These are phyloP conservation scores for Deilephila elpenor DNA, from an alignment of 2,888 invertebrate genomes.

Conservation along the genomic window DNA sequence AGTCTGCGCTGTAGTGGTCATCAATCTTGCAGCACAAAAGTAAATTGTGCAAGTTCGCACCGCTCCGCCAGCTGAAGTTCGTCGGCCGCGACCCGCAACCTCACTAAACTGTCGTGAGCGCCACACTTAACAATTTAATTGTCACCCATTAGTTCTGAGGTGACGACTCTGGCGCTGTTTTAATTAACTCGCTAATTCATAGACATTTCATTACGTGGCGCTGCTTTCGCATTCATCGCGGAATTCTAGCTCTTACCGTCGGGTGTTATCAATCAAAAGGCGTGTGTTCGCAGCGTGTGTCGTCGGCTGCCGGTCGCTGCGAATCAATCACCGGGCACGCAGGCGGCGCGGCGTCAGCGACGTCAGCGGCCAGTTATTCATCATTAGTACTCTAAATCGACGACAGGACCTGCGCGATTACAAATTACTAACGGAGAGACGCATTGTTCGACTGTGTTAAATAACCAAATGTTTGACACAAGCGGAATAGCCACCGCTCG, in stretches of 20 bases:
- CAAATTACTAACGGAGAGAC: slow-evolving; percentile 63
- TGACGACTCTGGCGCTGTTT: slow-evolving; percentile 68
- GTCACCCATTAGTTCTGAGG: slow-evolving; percentile 77
- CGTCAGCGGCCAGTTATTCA: slow-evolving; percentile 61
- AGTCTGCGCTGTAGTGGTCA: slow-evolving; percentile 75
- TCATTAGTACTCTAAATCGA: slow-evolving; percentile 55
- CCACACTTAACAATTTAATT: slow-evolving; percentile 81
- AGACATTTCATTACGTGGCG: slow-evolving; percentile 67
- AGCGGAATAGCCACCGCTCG: slow-evolving; percentile 58
- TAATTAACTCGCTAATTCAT: slow-evolving; percentile 73
- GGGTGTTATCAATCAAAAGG: slow-evolving; percentile 66
- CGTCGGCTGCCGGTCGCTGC: slow-evolving; percentile 64
- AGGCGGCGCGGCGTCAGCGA: slow-evolving; percentile 46
- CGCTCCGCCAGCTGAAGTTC: slow-evolving; percentile 60
- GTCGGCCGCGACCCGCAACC: slow-evolving; percentile 76
- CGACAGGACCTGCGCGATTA: slow-evolving; percentile 62
- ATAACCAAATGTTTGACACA: slow-evolving; percentile 51
- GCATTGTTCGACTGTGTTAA: slow-evolving; percentile 50
- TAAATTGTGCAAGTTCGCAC: slow-evolving; percentile 75
- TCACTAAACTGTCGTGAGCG: slow-evolving; percentile 76
- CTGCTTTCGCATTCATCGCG: slow-evolving; percentile 47
- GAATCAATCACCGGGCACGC: slow-evolving; percentile 76
- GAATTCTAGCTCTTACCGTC: slow-evolving; percentile 45
- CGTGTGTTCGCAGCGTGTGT: slow-evolving; percentile 47
- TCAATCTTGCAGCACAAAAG: slow-evolving; percentile 77